Evolutionary conservation across 2,888 invertebrate genomes (phyloP).

Genomic region (Drosophila melanocephala): DNA sequence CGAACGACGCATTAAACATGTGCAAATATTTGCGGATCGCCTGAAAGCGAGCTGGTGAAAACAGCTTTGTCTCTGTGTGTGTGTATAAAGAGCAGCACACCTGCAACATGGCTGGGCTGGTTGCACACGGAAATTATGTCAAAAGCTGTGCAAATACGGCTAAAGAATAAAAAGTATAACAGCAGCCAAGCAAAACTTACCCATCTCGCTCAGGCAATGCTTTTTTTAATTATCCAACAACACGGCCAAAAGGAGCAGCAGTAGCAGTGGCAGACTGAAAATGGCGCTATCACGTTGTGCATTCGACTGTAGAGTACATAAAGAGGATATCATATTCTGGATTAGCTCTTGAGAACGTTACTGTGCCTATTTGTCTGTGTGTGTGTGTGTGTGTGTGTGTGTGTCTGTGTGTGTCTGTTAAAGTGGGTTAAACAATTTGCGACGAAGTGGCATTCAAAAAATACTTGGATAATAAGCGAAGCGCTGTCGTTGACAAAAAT

Average conservation of each 20-base stretch:
- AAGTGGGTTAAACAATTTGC: constrained; percentile 61
- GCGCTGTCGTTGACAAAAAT: constrained; percentile 62
- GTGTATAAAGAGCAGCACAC: constrained; percentile 25
- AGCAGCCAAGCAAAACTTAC: constrained; percentile 45
- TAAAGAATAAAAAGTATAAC: constrained; percentile 17
- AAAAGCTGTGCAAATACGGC: constrained; percentile 67
- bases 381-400: constrained; percentile 14
- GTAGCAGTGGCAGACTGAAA: neutral
- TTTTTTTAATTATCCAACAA: constrained; percentile 62
- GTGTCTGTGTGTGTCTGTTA: constrained; percentile 24
- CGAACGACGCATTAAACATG: constrained; percentile 80
- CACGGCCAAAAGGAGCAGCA: constrained; percentile 11
- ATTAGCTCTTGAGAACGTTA: constrained; percentile 59
- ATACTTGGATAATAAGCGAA: constrained; percentile 23
- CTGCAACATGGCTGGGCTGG: constrained; percentile 44
- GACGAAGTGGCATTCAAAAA: constrained; percentile 36
- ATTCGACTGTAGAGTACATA: constrained; percentile 56
- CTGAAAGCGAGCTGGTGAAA: constrained; percentile 23
- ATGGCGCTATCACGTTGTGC: constrained; percentile 45
- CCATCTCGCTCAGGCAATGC: constrained; percentile 38
- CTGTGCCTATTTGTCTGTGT: constrained; percentile 12
- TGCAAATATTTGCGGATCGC: constrained; percentile 71
- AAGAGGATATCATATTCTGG: constrained; percentile 58
- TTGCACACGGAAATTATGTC: constrained; percentile 56
- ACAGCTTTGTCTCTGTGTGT: constrained; percentile 6